Evolutionary conservation across 1,140 invertebrate genomes (phyloP), one percentile per base, ranked within the genome.

Genomic region (Drosophila subobscura): DNA sequence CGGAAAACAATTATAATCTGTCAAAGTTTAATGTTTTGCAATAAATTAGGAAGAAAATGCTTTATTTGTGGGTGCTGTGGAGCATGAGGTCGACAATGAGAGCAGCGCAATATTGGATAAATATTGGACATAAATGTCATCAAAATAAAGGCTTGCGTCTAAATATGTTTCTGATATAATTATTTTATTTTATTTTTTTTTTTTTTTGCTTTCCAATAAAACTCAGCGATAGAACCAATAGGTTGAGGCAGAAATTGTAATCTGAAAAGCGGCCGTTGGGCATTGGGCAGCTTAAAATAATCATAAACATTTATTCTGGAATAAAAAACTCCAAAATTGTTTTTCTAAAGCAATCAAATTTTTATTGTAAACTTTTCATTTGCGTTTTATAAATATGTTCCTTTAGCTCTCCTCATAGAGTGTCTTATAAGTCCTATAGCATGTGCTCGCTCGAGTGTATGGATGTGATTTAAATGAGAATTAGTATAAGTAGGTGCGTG

Each of bases 341-440:
- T 57, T 71, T 64, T 81, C 74, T 86, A 86, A 85, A 86, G 81
- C 81, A 81, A 86, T 71, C 56, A 57, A 66, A 71, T 75, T 67
- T 74, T 86, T 88, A 88, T 83, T 86, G 78, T 81, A 88, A 88
- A 75, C 55, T 81, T 78, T 75, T 75, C n/a, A 37, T 60, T 67
- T 60, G 70, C 74, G 50, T 66, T 86, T 80, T 74, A 77, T 80
- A 70, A 77, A 71, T 80, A 59, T 54, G 56, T 73, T 72, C 14
- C n/a, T 37, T 52, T 51, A 64, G 72, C 66, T 73, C 74, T 76
- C 57, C 42, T 81, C 75, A 86, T 65, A 81, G 57, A 49, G 61
- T 53, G 68, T 3, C 41, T 52, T 66, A 67, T 33, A 10, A 3
- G 3, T 72, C 52, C 37, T 49, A 68, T 57, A 74, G 74, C 53